A percentile compares a stretch with the other conserved stretches of the same genome.
Evolutionary conservation across 2,888 invertebrate genomes (phyloP).

Genomic region (Cantharis rustica): DNA sequence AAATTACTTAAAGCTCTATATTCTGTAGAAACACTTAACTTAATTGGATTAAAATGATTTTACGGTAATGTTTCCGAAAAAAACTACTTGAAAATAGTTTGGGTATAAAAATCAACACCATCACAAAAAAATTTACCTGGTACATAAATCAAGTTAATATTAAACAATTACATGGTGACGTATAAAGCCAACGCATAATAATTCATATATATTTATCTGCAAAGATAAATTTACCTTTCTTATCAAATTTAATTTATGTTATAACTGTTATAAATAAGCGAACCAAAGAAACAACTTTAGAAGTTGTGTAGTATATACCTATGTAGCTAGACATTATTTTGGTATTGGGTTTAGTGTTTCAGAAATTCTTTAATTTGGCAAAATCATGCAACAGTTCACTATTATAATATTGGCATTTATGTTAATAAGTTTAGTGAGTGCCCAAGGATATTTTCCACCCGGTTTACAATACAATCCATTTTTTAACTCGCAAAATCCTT

Average conservation of each 20-base stretch:
- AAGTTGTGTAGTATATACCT: neutral
- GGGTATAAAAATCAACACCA: neutral
- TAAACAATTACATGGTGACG: neutral
- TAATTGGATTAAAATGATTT: neutral
- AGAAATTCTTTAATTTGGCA: neutral
- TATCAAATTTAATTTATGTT: conserved; percentile 8
- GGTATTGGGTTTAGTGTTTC: neutral
- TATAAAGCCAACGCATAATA: neutral
- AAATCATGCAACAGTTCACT: neutral
- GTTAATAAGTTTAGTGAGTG: neutral
- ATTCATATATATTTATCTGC: neutral
- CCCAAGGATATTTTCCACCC: neutral
- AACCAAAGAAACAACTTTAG: neutral
- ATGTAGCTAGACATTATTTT: neutral
- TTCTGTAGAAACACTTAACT: neutral
- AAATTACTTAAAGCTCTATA: neutral
- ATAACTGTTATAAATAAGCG: neutral
- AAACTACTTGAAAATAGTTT: neutral
- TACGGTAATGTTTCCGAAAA: neutral
- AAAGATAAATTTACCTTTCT: conserved; percentile 9
- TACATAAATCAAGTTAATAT: neutral
- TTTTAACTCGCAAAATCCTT: neutral
- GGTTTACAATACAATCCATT: conserved; percentile 5
- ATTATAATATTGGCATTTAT: neutral
- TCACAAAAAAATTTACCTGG: neutral